Percentiles rank a stretch among this genome's conserved stretches.
Evolutionary conservation across 2,888 invertebrate species (phyloP).

Genomic region (Branchipolynoe longqiensis): DNA sequence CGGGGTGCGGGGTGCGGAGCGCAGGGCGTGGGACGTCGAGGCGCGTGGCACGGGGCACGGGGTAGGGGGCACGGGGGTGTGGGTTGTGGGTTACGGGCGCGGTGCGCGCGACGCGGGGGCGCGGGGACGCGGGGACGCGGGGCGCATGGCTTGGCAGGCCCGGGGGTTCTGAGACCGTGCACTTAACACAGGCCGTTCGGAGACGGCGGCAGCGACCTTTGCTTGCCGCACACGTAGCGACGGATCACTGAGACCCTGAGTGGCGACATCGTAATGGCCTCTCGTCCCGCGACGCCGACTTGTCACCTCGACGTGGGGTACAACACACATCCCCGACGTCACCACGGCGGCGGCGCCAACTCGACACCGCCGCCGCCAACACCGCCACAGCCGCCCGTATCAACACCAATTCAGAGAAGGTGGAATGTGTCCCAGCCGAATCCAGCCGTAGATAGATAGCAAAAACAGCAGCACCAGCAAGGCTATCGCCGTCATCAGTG

Average conservation of each 20-base stretch:
- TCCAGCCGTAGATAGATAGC: no score
- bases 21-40: no score
- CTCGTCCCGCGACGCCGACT: no score
- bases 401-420: no score
- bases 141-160: neutral
- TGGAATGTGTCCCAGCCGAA: no score
- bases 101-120: neutral
- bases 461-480: no score
- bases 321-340: no score
- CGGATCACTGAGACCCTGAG: neutral
- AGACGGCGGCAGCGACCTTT: conserved; percentile 18
- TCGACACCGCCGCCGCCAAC: conserved; percentile 19
- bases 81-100: neutral
- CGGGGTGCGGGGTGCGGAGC: no score
- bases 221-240: conserved; percentile 35
- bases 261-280: no score
- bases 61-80: neutral
- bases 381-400: neutral
- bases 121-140: neutral
- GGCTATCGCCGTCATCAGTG: no score
- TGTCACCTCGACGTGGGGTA: no score
- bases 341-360: conserved; percentile 18
- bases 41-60: neutral
- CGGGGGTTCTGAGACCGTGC: neutral
- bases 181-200: no score